These are phyloP conservation scores for Leptura quadrifasciata DNA, from an alignment of 2,888 invertebrate genomes.

Conservation along the genomic window DNA sequence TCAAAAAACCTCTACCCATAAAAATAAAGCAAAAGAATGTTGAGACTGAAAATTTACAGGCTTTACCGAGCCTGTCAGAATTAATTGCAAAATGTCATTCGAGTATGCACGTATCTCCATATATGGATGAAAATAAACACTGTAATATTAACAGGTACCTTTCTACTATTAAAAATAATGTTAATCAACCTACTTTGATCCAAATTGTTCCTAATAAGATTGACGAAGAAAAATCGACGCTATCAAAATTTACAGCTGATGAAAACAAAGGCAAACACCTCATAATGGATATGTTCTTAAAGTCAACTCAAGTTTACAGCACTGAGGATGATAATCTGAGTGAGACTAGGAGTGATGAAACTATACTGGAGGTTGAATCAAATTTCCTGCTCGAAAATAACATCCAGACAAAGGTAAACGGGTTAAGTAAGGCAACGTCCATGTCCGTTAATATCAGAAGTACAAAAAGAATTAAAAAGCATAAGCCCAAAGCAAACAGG, in stretches of 20 bases:
- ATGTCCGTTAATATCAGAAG: constrained; percentile 60
- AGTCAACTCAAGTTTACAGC: constrained; percentile 64
- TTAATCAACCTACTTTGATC: neutral
- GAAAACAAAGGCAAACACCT: constrained; percentile 67
- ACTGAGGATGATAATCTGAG: constrained; percentile 44
- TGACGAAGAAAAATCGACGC: constrained; percentile 45
- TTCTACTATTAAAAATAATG: neutral
- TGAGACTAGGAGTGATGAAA: constrained; percentile 51
- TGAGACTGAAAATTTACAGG: neutral
- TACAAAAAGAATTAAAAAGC: constrained; percentile 50
- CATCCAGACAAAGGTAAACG: constrained; percentile 49
- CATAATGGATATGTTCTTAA: constrained; percentile 71
- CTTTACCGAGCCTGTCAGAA: neutral
- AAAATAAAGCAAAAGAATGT: constrained; percentile 32
- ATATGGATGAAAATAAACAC: neutral
- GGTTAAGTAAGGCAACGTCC: constrained; percentile 61
- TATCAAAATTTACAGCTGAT: constrained; percentile 60
- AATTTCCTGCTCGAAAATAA: constrained; percentile 60
- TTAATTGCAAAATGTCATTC: neutral
- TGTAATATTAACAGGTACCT: neutral
- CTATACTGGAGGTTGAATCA: constrained; percentile 59
- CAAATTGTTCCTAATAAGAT: neutral
- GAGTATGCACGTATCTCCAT: neutral
- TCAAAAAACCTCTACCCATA: constrained; percentile 58
- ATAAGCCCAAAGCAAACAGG: constrained; percentile 22